A percentile compares a stretch with the other conserved stretches of the same genome.
These are phyloP conservation scores for Rotaria magnacalcarata DNA, from an alignment of 2,888 invertebrate genomes.

Conservation along the genomic window DNA sequence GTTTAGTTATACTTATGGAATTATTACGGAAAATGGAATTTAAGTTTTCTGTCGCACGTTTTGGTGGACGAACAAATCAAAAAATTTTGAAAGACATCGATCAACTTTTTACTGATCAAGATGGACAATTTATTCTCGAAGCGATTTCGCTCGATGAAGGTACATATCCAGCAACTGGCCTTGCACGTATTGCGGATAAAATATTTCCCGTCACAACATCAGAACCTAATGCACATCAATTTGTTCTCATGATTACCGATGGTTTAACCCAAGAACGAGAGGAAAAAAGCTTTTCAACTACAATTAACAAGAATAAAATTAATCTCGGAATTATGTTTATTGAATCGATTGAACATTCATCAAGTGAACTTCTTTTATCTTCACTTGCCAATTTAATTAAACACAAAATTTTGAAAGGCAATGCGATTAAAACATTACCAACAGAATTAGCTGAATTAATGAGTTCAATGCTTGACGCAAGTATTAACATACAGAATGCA, in stretches of 20 bases:
- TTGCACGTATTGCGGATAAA: neutral
- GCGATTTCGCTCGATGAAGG: neutral
- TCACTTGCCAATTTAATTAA: too few relatives aligned
- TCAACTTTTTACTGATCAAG: neutral
- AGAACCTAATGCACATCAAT: neutral
- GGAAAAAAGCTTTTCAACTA: neutral
- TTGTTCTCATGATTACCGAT: neutral
- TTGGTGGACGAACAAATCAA: neutral
- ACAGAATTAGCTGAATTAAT: too few relatives aligned
- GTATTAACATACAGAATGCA: too few relatives aligned
- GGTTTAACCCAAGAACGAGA: neutral
- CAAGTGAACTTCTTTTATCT: neutral
- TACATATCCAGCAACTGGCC: neutral
- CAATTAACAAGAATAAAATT: neutral
- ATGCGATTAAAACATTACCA: too few relatives aligned
- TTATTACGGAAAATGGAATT: neutral
- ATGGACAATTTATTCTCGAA: neutral
- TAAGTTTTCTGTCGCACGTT: neutral
- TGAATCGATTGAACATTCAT: neutral
- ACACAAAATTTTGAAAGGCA: too few relatives aligned
- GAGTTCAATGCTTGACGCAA: too few relatives aligned
- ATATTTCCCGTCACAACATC: neutral
- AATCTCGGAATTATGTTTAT: neutral
- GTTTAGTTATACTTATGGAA: neutral
- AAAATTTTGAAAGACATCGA: neutral